Conservation (phyloP, 2,888 invertebrate species). For the Drosophila limbata region DNA sequence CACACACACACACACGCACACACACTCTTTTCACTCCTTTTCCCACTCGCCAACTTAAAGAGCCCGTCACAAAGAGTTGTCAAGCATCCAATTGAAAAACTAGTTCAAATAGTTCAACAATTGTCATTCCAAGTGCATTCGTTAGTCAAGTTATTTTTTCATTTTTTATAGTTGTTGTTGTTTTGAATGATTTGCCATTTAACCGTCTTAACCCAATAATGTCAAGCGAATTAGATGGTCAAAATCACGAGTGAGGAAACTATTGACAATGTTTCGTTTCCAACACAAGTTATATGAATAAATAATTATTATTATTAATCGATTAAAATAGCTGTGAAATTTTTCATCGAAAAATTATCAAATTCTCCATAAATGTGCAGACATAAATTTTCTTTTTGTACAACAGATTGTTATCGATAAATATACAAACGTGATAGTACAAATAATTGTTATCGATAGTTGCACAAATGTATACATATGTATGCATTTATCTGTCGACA, state of each 20-base stretch:
- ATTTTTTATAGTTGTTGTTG: not conserved
- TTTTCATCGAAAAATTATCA: no score
- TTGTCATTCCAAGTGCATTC: conserved; percentile 40
- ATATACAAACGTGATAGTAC: not conserved
- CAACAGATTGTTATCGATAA: not conserved
- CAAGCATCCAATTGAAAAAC: conserved; percentile 43
- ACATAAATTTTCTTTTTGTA: not conserved
- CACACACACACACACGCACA: no score
- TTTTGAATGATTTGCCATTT: conserved; percentile 14
- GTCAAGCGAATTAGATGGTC: not conserved
- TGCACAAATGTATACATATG: no score
- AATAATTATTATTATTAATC: not conserved
- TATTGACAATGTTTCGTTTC: conserved; percentile 3
- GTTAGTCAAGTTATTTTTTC: conserved; percentile 11
- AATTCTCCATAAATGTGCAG: not conserved
- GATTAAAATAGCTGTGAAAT: no score
- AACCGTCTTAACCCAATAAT: conserved; percentile 11
- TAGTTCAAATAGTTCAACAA: conserved; percentile 37
- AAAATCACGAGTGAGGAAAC: not conserved
- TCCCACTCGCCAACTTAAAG: conserved; percentile 2
- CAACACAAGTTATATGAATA: not conserved
- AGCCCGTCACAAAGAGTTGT: conserved; percentile 9
- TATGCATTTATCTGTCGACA: no score
- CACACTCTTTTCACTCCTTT: not conserved
- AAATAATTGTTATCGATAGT: not conserved